Base-by-base conservation (phyloP, 2,797 vertebrate species). In the Falco berigora region DNA sequence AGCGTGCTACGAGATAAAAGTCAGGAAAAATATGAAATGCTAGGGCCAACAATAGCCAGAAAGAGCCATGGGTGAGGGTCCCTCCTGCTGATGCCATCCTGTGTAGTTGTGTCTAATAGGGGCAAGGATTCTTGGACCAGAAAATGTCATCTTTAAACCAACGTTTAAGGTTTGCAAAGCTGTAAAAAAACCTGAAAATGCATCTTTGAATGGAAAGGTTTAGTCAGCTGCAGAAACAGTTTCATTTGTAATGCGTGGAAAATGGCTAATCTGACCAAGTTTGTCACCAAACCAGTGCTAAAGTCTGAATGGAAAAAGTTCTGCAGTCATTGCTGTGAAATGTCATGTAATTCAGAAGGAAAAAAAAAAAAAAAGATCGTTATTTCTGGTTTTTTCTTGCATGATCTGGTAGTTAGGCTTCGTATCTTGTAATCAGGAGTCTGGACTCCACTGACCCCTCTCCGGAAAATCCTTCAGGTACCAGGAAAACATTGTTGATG, bases 301-400 rank as follows among this genome's bases (percentile, higher is more conserved):
- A 95, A 92, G 90, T 86, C 88, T 86, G 94, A 95, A 92, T 93
- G 96, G 95, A 95, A 95, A 96, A 94, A 94, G 76, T 77, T 96
- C 86, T 68, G 92, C 91, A 95, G 90, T 58, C 74, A 50, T 74
- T 96, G 94, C 92, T 95, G 96, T 49, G 96, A 96, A 97, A 88
- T 88, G 92, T 58, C 91, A 74, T 59, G 94, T 77, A 95, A 78
- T 86, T 91, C 66, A 55, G 86, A 78, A 86, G 67, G 67, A 78
- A 90, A 68, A 76, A 68, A 36, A 82, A 87, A 14, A 67, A 88
- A 93, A 94, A 88, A 84, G 52, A 12, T 47, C 3, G 0, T 69
- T 81, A 6, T 75, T 91, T 77, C 74, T 91, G 61, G 36, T 68
- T 42, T 20, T 8, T 28, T 28, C 38, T 19, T 23, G 38, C 83